Evolutionary conservation across 2,888 invertebrate species (phyloP), one percentile per base, ranked within the genome.

Genomic region (Athripsodes cinereus): DNA sequence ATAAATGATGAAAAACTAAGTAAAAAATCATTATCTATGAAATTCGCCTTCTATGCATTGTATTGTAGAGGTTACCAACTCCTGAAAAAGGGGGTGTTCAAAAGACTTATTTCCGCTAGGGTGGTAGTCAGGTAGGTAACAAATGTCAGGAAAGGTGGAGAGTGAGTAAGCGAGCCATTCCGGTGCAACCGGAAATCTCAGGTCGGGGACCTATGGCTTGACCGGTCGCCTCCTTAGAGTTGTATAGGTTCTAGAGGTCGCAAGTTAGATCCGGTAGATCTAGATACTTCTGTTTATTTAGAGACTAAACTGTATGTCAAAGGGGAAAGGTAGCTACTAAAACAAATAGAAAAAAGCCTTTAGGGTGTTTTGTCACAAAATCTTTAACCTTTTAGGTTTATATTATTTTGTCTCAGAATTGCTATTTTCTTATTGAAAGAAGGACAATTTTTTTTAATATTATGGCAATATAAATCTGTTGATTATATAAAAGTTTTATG

Each of bases 51-150:
- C n/a, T n/a, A n/a, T n/a, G n/a, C n/a, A n/a, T n/a, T n/a, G n/a
- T n/a, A n/a, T n/a, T n/a, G n/a, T n/a, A n/a, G n/a, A n/a, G n/a
- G 40, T 40, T 40, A 13, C 13, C 40, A 13, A 40, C 16, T 16
- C 13, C 40, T 40, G 40, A 13, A 8, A 6, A 3, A 26, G 26
- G 40, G 40, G 40, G 13, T 3, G 16, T 40, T 5, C 13, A 13
- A 40, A 40, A 40, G 40, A 40, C 40, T 40, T 40, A 40, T 40
- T 40, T 40, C 40, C 40, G 40, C 40, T n/a, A 40, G 40, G 40
- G 40, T 40, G 40, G 13, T 13, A 40, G 13, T 3, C 13, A 40
- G 40, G 40, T 40, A 11, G 31, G 16, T 40, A 40, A 3, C 40
- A 26, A 16, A 13, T 40, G 40, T 13, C 13, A 40, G 40, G 40